phyloP scores from a whole-genome alignment of 2,797 vertebrate species.

The Anguilla pacifica region DNA sequence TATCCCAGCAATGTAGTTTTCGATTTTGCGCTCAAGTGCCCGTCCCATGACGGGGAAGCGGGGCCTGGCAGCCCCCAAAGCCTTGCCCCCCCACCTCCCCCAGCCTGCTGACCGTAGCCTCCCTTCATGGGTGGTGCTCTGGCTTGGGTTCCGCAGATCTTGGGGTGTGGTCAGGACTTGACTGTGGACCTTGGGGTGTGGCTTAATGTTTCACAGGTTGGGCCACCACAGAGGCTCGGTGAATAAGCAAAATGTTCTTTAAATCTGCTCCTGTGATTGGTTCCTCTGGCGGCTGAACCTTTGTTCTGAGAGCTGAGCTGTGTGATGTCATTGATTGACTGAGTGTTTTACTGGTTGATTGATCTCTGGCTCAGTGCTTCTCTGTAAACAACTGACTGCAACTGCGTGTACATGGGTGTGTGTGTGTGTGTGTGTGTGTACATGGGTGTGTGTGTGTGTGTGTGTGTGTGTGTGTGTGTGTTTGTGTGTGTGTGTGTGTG shows the following conservation, averaged over 20 bases:
- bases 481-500: neutral
- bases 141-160: neutral
- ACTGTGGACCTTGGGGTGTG: neutral
- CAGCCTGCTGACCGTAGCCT: too few relatives aligned
- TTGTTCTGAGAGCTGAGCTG: neutral
- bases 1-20: too few relatives aligned
- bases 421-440: constrained; percentile 14
- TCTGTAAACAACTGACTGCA: neutral
- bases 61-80: too few relatives aligned
- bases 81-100: too few relatives aligned
- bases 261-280: neutral
- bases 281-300: neutral
- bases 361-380: neutral
- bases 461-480: constrained; percentile 9
- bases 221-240: neutral
- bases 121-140: too few relatives aligned
- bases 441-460: neutral
- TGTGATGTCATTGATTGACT: neutral
- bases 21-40: too few relatives aligned
- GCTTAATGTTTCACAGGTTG: neutral
- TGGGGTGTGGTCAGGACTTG: too few relatives aligned
- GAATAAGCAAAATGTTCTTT: neutral
- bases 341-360: neutral
- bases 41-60: too few relatives aligned
- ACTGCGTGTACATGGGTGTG: neutral